Evolutionary conservation across 2,113 vertebrate genomes (phyloP), one percentile per base, ranked within the genome.

Genomic region (Synodontis membranacea): DNA sequence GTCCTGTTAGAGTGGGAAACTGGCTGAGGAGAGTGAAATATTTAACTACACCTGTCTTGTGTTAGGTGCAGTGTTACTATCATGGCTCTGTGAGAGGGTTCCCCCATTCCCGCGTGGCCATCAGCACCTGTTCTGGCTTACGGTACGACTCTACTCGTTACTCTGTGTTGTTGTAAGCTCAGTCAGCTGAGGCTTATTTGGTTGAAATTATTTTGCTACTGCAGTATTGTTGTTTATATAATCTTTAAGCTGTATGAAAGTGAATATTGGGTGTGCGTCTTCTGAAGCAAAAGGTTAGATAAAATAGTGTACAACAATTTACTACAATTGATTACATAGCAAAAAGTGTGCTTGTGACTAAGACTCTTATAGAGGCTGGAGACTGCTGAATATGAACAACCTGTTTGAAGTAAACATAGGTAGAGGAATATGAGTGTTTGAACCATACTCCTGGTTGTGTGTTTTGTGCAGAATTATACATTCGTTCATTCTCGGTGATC

Each of bases 41-140:
- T 56, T 80, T 84, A 39, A 82, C 42, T 84, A 39, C 81, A 60
- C 5, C 52, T 87, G 11, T 84, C 60, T 31, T 83, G 12, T 28
- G 74, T 87, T 88, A 99, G 98, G 93, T 90, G 15, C 94, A 95
- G 82, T 99, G 97, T 92, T 97, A 96, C 91, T 98, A 97, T 89
- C 94, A 93, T 5, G 98, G 97, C 9, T 88, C 21, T 0, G 94
- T 95, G 11, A 84, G 0, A 80, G 96, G 95, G 1, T 93, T 91
- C 6, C 86, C 91, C 0, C 28, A 87, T 42, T 97, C 97, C 84
- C 93, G 96, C 91, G 97, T 92, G 89, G 96, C 91, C 9, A 9
- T 98, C 85, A 98, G 98, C n/a, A 93, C 95, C 90, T 99, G 97
- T 66, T 80, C 93, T 0, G 96, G 97, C 6, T 93, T 99, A 88